Evolutionary conservation across 1,140 invertebrate genomes (phyloP), one percentile per base, ranked within the genome.

Genomic region (Drosophila truncata): DNA sequence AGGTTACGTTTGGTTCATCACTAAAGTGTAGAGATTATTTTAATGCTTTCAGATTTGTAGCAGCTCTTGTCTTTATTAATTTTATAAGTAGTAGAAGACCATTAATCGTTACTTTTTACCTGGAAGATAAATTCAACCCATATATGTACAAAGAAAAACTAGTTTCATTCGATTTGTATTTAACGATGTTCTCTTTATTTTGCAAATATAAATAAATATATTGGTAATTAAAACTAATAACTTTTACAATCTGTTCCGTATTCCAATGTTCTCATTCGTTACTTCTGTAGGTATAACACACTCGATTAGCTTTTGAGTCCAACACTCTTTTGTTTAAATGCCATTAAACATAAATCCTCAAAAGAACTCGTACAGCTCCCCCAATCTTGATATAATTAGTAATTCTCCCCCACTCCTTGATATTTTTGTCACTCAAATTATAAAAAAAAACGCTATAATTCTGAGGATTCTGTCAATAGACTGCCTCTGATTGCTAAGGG

Each of bases 151-250:
- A 23, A 31, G 0, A 54, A 54, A 29, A 35, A 13, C 4, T 42
- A 13, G 31, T 25, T 23, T 37, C 1, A n/a, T 37, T 50, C 18
- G 20, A 23, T 54, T 42, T 79, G 37, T 80, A 57, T 85, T 88
- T 82, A 90, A 88, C 85, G 85, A 90, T 90, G 69, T 83, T 90
- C 70, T 90, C 81, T 88, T 90, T 88, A 88, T 88, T 87, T 81
- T 84, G 85, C 86, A 79, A 78, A 82, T 59, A 72, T 86, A 86
- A 82, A 82, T 91, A 91, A 88, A 88, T 88, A 90, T 86, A 85
- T 90, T 85, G 63, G 67, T 90, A 84, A 57, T 85, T 88, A 88
- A 59, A 90, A 82, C 85, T 88, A 85, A 90, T 79, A 90, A 90
- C 70, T 81, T 79, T 90, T 79, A 85, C 65, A 85, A 62, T 80